Conservation (phyloP, 2,797 vertebrate genomes). For the Phoebastria nigripes region DNA sequence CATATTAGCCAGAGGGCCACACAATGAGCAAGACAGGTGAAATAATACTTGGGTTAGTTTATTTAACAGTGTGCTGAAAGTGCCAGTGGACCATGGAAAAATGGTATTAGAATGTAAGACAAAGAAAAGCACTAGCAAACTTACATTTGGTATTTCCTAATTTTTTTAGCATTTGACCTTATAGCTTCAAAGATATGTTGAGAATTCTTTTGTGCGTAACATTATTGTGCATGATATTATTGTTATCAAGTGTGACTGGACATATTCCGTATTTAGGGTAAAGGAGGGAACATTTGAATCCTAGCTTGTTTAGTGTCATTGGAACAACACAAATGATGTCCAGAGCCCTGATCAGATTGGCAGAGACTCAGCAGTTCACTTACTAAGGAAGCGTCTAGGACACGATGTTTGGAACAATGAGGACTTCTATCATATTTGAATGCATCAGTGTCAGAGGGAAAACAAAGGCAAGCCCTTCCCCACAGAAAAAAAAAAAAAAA, state of each 20-base stretch:
- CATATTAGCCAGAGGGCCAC: background rate
- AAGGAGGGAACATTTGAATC: background rate
- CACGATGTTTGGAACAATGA: background rate
- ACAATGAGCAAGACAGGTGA: background rate
- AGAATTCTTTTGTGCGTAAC: background rate
- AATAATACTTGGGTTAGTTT: background rate
- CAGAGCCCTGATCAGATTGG: background rate
- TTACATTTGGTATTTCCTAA: background rate
- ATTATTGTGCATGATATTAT: background rate
- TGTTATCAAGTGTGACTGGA: background rate
- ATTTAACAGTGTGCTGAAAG: background rate
- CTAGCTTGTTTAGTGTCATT: background rate
- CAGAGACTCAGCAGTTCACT: background rate
- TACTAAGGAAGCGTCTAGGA: background rate
- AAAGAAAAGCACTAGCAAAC: background rate
- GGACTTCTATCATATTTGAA: background rate
- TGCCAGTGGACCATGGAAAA: background rate
- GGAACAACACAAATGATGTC: background rate
- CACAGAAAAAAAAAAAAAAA: fast-evolving
- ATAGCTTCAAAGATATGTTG: background rate
- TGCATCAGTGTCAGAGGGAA: background rate
- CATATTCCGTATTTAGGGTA: background rate
- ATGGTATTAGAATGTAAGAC: background rate
- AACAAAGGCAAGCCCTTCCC: background rate
- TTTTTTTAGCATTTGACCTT: background rate